Conservation (phyloP, 2,797 vertebrate species). For the Antennarius maculatus region DNA sequence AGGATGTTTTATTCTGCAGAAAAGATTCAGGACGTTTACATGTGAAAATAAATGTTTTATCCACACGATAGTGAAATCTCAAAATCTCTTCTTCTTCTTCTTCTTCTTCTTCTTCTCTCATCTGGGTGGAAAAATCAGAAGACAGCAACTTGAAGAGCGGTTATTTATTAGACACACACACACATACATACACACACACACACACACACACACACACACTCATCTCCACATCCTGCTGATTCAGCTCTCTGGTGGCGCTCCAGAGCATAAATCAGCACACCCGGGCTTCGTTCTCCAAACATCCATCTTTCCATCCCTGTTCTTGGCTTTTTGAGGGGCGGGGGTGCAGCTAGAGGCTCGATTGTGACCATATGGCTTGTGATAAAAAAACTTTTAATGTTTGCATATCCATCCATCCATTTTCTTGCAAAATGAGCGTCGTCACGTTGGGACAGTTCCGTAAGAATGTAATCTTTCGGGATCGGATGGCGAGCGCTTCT, state of each 20-base stretch:
- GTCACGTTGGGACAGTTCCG: no score
- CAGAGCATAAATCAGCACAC: slow-evolving; percentile 69
- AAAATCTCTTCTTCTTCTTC: no score
- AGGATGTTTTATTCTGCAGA: background rate
- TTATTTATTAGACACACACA: slow-evolving; percentile 67
- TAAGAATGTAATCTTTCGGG: no score
- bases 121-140: slow-evolving; percentile 23
- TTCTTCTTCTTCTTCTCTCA: background rate
- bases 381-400: no score
- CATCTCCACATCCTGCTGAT: slow-evolving; percentile 64
- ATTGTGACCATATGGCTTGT: slow-evolving; percentile 16
- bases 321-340: slow-evolving; percentile 15
- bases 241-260: slow-evolving; percentile 64
- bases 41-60: no score
- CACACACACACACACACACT: slow-evolving; percentile 41
- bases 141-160: slow-evolving; percentile 52
- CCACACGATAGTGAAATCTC: no score
- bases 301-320: slow-evolving; percentile 39
- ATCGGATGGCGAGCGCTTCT: no score
- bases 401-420: no score
- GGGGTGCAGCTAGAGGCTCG: slow-evolving; percentile 31
- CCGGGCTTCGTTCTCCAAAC: slow-evolving; percentile 34
- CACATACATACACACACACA: slow-evolving; percentile 12
- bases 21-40: background rate
- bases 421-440: no score